Conservation (phyloP, 2,797 vertebrate genomes). For the Xenops minutus region DNA sequence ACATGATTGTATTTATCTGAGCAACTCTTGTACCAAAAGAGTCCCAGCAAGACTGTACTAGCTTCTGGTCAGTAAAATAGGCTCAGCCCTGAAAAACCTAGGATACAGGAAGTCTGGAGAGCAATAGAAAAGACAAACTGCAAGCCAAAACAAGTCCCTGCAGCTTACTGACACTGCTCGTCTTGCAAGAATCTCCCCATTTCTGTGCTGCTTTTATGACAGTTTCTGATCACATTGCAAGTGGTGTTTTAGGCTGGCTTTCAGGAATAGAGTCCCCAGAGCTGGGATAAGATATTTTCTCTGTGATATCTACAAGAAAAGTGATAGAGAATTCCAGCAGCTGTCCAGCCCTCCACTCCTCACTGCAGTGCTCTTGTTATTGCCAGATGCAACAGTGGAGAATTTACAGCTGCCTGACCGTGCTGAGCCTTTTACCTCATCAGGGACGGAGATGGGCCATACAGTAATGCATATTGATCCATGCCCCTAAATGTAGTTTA, state of each 20-base stretch:
- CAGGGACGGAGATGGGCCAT: neutral
- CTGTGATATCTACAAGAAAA: neutral
- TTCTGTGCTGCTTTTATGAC: neutral
- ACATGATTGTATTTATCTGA: neutral
- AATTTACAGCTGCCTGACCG: slow-evolving; percentile 31
- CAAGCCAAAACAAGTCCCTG: neutral
- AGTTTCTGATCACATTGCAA: neutral
- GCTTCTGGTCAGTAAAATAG: neutral
- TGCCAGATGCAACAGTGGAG: rapidly evolving
- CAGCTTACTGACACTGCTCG: neutral
- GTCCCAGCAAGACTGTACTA: neutral
- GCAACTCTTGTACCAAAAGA: neutral
- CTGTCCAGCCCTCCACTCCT: neutral
- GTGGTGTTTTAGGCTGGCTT: neutral
- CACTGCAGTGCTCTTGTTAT: neutral
- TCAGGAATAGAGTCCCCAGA: neutral
- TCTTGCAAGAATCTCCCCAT: neutral
- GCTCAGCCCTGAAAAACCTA: neutral
- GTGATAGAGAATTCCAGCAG: neutral
- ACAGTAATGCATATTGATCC: slow-evolving; percentile 58
- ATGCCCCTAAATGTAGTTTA: slow-evolving; percentile 26
- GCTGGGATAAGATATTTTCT: neutral
- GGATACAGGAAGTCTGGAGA: neutral
- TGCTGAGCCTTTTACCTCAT: slow-evolving; percentile 49
- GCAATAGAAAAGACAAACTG: neutral